Percentiles rank a stretch among this genome's conserved stretches.
Evolutionary conservation across 1,140 invertebrate species (phyloP).

Genomic region (Zophobas morio): DNA sequence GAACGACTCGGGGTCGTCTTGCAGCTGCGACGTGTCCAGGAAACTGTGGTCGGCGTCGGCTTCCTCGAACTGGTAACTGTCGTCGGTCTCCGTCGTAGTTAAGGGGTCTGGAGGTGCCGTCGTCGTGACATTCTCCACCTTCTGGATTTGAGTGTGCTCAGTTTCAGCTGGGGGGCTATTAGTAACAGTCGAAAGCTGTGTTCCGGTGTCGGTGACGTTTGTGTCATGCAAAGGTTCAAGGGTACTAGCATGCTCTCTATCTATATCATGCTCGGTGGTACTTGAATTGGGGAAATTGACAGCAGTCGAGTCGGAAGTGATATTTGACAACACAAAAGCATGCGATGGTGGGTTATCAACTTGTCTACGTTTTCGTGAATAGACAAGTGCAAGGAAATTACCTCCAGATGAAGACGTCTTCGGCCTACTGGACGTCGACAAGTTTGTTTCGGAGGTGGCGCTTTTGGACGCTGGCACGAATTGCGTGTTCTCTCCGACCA

Average conservation of each 20-base stretch:
- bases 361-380: constrained; percentile 65
- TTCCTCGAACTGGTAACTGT: constrained; percentile 21
- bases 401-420: constrained; percentile 77
- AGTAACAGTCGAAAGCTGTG: constrained; percentile 52
- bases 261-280: constrained; percentile 54
- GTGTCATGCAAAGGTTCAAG: constrained; percentile 55
- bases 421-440: constrained; percentile 72
- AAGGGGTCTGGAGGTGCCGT: constrained; percentile 17
- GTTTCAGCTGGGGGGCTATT: constrained; percentile 41
- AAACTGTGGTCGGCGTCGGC: constrained; percentile 25
- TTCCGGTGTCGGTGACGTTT: constrained; percentile 36
- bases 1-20: constrained; percentile 34
- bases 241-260: constrained; percentile 60
- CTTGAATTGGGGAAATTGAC: constrained; percentile 17
- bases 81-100: constrained; percentile 16
- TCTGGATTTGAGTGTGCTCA: constrained; percentile 22
- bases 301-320: constrained; percentile 48
- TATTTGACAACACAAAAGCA: constrained; percentile 60
- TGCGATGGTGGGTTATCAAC: constrained; percentile 58
- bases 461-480: constrained; percentile 76
- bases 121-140: constrained; percentile 12
- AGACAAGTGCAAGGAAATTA: constrained; percentile 66
- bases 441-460: constrained; percentile 75
- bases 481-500: constrained; percentile 83
- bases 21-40: constrained; percentile 7